Conservation (phyloP, 2,113 vertebrate species). For the Cyrtonyx montezumae region DNA sequence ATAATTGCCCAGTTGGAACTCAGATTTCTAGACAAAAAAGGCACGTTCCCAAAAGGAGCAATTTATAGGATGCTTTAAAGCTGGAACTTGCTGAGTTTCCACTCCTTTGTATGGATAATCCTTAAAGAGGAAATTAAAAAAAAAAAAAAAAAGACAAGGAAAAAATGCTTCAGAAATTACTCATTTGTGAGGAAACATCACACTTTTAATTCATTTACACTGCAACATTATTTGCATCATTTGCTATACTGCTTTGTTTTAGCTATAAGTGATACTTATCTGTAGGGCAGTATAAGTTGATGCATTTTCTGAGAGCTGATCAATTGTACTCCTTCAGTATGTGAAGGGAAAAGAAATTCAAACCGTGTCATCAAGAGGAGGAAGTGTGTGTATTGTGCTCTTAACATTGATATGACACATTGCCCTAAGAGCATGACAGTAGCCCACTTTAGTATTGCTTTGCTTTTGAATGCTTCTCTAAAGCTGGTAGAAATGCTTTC, state of each 20-base stretch:
- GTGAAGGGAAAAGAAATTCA: neutral
- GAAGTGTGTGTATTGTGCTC: neutral
- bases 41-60: neutral
- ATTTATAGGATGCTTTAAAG: conserved; percentile 18
- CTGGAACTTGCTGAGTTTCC: neutral
- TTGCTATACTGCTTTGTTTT: conserved; percentile 1
- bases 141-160: neutral
- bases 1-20: conserved; percentile 33
- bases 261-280: conserved; percentile 16
- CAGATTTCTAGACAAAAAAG: conserved; percentile 16
- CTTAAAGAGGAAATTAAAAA: neutral
- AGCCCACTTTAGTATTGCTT: neutral
- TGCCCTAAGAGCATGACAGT: neutral
- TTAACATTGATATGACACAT: neutral
- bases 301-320: neutral
- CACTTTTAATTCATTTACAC: neutral
- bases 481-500: conserved; percentile 27
- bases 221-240: neutral
- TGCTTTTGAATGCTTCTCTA: neutral
- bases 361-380: neutral
- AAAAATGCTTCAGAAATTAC: conserved; percentile 3
- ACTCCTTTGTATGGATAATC: conserved; percentile 20
- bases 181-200: neutral
- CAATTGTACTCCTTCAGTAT: neutral
- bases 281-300: neutral